Conservation (phyloP, 2,797 vertebrate genomes). For the Podargus strigoides region DNA sequence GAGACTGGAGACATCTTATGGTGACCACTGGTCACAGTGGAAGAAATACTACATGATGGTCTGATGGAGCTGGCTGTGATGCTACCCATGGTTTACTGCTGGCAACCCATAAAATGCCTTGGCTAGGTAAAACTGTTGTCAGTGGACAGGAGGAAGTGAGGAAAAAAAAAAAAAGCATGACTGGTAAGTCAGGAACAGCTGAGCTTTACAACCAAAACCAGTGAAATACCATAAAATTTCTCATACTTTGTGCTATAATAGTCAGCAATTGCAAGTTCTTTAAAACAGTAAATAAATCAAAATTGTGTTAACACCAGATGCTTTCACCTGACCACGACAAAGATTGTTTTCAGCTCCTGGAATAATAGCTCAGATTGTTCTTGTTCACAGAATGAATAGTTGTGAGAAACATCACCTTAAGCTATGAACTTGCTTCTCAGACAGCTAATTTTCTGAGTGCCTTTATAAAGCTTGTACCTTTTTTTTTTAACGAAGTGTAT, state of each 20-base stretch:
- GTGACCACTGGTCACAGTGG: neutral
- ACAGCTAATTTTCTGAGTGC: neutral
- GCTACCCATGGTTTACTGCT: neutral
- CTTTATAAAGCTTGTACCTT: neutral
- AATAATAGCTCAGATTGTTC: neutral
- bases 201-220: neutral
- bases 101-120: neutral
- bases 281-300: neutral
- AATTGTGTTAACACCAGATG: neutral
- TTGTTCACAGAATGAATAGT: neutral
- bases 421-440: neutral
- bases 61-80: neutral
- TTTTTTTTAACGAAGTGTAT: neutral
- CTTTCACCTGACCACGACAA: neutral
- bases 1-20: neutral
- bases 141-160: neutral
- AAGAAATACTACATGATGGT: neutral
- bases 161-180: neutral
- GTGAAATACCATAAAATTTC: neutral
- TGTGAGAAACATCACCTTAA: neutral
- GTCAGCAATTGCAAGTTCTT: neutral
- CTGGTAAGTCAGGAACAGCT: neutral
- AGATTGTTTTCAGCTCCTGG: neutral
- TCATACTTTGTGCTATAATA: neutral
- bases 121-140: neutral